Base-by-base conservation (phyloP, 2,113 vertebrate genomes). In the Aspidoscelis tigris region DNA sequence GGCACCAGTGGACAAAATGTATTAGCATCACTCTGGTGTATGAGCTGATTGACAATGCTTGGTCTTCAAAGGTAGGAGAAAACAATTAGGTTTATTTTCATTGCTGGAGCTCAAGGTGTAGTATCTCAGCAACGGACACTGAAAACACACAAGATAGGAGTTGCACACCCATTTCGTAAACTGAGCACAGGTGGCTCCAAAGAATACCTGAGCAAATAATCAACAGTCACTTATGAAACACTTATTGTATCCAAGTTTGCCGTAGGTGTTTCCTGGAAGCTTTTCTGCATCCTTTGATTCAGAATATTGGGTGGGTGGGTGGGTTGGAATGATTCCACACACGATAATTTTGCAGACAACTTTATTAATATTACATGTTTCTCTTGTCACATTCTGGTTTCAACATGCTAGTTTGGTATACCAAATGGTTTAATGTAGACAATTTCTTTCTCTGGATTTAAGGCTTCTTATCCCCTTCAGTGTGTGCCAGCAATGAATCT, bases 91-190 rank as follows among this genome's bases (percentile, higher is more conserved):
- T 74, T 87, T 81, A 82, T 91, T 92, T 89, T 90, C 89, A 47
- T 7, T 69, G 20, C 0, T 43, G 79, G 83, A 66, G 68, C 82
- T 89, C 58, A 85, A 92, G 75, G 70, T 76, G 65, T 0, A 33
- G 88, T 80, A 91, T 87, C 91, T 79, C 80, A 74, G 88, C 86
- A 89, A 95, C 88, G 0, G 90, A 91, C 88, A 74, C 89, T 78
- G 85, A 24, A 14, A 85, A 39, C 86, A 92, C 87, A 90, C 86
- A 90, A 85, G 93, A 87, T 78, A 90, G 88, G 7, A 68, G 0
- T 88, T 84, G 81, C 93, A 92, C 90, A 0, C 95, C 96, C 84
- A 2, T 92, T 96, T 90, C 89, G 94, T 90, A 95, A 96, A 96
- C 92, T 87, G 80, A 2, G 84, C 0, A 0, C 95, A 95, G 96